Percentiles rank a stretch among this genome's conserved stretches.
These are phyloP conservation scores for Chaetophractus vellerosus DNA, from an alignment of 2,797 vertebrate genomes.

Conservation along the genomic window DNA sequence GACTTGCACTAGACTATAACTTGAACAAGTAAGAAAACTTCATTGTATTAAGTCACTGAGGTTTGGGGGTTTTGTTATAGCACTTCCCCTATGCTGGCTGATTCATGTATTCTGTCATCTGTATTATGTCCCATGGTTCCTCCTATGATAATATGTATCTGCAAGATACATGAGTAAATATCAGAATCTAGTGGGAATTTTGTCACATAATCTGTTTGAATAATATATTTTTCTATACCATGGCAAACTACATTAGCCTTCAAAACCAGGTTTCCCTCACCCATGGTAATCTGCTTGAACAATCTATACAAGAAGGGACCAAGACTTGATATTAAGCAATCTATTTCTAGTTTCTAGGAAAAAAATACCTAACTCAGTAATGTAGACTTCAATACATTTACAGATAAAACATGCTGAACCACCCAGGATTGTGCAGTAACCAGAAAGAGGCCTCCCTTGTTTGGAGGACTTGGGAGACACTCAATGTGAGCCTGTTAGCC, in stretches of 20 bases:
- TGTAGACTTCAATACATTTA: background rate
- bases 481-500: background rate
- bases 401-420: background rate
- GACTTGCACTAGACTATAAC: background rate
- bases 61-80: background rate
- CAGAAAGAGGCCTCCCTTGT: background rate
- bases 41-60: background rate
- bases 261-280: conserved; percentile 27
- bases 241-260: conserved; percentile 8
- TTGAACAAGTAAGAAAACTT: background rate
- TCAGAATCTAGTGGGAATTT: background rate
- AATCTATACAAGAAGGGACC: conserved; percentile 25
- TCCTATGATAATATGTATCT: background rate
- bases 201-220: background rate
- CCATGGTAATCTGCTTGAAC: background rate
- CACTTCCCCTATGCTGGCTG: background rate
- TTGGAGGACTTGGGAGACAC: background rate
- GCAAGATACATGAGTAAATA: conserved; percentile 4
- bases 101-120: background rate
- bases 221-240: conserved; percentile 1
- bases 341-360: conserved; percentile 59
- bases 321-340: background rate
- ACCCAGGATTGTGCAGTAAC: background rate
- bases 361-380: background rate
- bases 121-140: background rate